phyloP scores from a whole-genome alignment of 2,113 vertebrate genomes.

The Rhinopomastus cyanomelas region DNA sequence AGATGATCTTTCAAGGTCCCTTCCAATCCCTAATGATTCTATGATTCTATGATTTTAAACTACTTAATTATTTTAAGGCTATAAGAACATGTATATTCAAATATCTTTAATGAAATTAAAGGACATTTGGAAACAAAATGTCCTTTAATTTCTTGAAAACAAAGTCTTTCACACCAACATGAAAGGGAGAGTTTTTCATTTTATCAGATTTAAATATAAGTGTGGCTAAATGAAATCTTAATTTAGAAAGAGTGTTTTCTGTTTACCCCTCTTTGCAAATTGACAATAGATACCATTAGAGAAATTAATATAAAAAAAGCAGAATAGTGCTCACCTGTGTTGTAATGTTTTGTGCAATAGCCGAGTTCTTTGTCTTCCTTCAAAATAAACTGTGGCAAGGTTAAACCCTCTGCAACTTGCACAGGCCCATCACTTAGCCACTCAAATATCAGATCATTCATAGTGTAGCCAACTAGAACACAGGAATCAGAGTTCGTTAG shows the following conservation, averaged over 20 bases:
- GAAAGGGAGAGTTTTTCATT: background rate
- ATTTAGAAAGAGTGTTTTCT: background rate
- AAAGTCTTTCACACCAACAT: background rate
- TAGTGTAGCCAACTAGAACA: constrained; percentile 93
- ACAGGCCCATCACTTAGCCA: constrained; percentile 93
- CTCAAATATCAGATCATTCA: constrained; percentile 98
- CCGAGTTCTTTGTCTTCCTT: constrained; percentile 96
- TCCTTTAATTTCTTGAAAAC: no score
- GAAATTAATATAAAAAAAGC: background rate
- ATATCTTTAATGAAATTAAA: background rate
- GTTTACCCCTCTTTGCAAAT: background rate
- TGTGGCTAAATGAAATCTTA: background rate
- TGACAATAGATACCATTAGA: background rate
- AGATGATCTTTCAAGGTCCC: no score
- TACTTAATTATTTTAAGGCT: background rate
- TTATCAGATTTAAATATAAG: background rate
- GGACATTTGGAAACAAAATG: background rate
- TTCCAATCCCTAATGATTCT: no score
- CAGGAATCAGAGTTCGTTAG: constrained; percentile 53
- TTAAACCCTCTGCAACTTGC: constrained; percentile 95
- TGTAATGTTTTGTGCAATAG: constrained; percentile 98
- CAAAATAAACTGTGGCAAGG: constrained; percentile 95
- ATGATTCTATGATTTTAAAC: no score
- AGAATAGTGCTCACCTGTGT: constrained; percentile 84
- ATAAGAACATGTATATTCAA: background rate